Evolutionary conservation across 2,113 vertebrate species (phyloP).

Genomic region (Chroicocephalus ridibundus): DNA sequence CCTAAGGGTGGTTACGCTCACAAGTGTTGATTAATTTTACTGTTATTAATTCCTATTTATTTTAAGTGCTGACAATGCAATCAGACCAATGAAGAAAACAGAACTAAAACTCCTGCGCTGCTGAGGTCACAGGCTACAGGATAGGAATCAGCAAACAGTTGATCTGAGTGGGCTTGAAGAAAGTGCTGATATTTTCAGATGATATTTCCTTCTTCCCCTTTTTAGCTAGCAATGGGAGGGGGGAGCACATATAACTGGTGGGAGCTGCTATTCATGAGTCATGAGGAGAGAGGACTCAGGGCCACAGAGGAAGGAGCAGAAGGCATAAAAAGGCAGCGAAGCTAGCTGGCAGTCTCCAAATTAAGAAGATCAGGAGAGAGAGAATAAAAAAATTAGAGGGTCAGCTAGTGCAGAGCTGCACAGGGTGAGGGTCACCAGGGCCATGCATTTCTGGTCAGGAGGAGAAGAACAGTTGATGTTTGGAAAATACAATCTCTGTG

Average conservation of each 20-base stretch:
- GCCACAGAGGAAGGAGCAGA: neutral
- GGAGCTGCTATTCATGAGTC: neutral
- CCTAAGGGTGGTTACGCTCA: neutral
- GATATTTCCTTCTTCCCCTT: constrained; percentile 34
- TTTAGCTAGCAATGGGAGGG: neutral
- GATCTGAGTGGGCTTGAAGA: constrained; percentile 1
- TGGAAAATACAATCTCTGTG: neutral
- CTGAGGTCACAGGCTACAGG: constrained; percentile 21
- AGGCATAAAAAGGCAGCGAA: neutral
- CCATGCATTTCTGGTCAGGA: neutral
- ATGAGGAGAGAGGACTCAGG: neutral
- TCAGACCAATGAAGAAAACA: constrained; percentile 44
- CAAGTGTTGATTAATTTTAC: constrained; percentile 50
- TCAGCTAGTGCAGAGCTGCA: neutral
- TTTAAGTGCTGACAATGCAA: constrained; percentile 49
- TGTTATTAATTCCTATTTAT: constrained; percentile 50
- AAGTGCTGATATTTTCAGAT: constrained; percentile 56
- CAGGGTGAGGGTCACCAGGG: neutral
- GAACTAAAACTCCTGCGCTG: constrained; percentile 25
- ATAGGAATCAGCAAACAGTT: constrained; percentile 23
- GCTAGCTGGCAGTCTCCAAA: neutral
- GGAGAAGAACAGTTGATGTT: neutral
- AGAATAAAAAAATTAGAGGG: neutral
- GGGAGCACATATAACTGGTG: neutral
- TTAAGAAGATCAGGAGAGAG: neutral